Evolutionary conservation across 2,113 vertebrate genomes (phyloP).

Genomic region (Chrysochloris asiatica): DNA sequence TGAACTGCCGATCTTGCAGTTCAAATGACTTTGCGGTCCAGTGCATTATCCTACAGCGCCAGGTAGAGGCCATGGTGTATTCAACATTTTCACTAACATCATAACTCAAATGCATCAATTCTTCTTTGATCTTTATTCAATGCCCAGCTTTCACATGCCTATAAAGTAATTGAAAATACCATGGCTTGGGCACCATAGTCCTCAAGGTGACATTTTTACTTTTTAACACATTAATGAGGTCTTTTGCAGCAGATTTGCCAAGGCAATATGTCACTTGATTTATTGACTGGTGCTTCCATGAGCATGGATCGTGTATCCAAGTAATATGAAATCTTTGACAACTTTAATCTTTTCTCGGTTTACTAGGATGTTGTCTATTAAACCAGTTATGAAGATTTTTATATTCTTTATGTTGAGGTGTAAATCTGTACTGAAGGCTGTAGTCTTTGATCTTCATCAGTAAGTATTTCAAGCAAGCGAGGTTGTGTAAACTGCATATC

Average conservation of each 20-base stretch:
- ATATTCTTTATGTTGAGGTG: background rate
- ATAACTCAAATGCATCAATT: background rate
- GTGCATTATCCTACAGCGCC: too few relatives aligned
- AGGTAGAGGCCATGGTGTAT: background rate
- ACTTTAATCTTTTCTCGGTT: background rate
- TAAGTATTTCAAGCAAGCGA: background rate
- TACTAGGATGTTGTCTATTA: background rate
- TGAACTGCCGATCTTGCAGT: too few relatives aligned
- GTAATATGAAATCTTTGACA: background rate
- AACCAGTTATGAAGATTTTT: background rate
- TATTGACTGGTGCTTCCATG: too few relatives aligned
- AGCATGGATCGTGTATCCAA: background rate
- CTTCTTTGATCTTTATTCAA: background rate
- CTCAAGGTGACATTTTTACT: background rate
- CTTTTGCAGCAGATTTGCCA: background rate
- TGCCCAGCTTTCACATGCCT: background rate
- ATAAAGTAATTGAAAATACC: background rate
- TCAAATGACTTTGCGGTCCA: too few relatives aligned
- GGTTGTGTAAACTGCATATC: background rate
- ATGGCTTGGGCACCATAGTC: background rate
- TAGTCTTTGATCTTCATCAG: background rate
- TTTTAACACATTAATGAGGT: too few relatives aligned
- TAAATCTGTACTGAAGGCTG: background rate
- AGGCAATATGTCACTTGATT: too few relatives aligned
- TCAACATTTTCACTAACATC: background rate